phyloP scores from a whole-genome alignment of 2,797 vertebrate species.

The Gambusia yucatana region DNA sequence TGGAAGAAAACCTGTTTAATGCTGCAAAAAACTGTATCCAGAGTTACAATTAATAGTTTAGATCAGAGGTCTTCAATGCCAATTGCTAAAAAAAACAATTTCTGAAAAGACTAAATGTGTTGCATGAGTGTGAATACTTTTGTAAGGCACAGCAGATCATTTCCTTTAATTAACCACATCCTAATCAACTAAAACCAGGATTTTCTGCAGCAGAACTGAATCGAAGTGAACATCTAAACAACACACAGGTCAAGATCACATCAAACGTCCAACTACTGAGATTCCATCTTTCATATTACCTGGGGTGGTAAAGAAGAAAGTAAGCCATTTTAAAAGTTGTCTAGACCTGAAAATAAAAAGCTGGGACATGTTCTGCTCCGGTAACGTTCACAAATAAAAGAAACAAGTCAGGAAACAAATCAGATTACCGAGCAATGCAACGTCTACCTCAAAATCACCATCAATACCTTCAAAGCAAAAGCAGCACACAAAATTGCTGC shows the following conservation, averaged over 20 bases:
- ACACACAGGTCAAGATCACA: constrained; percentile 27
- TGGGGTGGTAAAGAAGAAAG: constrained; percentile 46
- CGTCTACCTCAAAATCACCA: background rate
- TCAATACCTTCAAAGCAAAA: too few relatives aligned
- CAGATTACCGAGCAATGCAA: too few relatives aligned
- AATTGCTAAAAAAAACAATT: background rate
- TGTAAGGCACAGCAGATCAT: background rate
- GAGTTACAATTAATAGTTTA: background rate
- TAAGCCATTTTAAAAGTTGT: constrained; percentile 57
- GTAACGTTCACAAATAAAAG: constrained; percentile 21
- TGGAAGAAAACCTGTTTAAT: too few relatives aligned
- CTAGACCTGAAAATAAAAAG: constrained; percentile 75
- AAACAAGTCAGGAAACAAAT: background rate
- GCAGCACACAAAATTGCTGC: too few relatives aligned
- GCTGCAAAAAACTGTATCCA: background rate
- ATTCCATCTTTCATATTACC: constrained; percentile 57
- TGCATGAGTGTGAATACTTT: constrained; percentile 1
- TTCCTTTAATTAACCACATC: background rate
- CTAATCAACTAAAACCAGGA: background rate
- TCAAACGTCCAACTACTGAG: constrained; percentile 8
- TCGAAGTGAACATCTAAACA: constrained; percentile 25
- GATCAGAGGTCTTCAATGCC: background rate
- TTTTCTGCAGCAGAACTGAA: constrained; percentile 28
- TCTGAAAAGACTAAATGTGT: background rate
- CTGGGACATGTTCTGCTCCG: constrained; percentile 61